Base-by-base conservation (phyloP, 1,140 invertebrate species). In the Zaprionus capensis region DNA sequence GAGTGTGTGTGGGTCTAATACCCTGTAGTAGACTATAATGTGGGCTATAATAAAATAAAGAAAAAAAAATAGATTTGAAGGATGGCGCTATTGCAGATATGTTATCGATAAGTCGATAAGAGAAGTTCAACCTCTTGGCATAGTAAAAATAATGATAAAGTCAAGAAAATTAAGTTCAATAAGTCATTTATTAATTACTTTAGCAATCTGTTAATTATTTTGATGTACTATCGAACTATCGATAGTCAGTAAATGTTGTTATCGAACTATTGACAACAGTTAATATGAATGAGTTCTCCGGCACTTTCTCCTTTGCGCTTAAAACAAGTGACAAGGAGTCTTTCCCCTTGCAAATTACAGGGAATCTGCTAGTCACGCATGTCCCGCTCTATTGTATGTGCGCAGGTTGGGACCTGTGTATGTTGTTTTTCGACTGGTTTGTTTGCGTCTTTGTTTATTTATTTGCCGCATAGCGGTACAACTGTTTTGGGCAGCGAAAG, bases 401-500 rank as follows among this genome's bases (percentile, higher is more conserved):
- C 31, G 22, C 14, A 28, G 46, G 28, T 64, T 28, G 15, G 44
- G 51, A 58, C 41, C 28, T 14, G 5, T 31, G 24, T 61, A 15
- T 72, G 41, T 51, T 15, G 44, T 61, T 41, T 53, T 57, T 61
- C 41, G 20, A 31, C 58, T 66, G 44, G 55, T 49, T 76, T 79
- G 73, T 68, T 71, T 76, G 51, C 57, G 67, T 28, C 41, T 51
- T 66, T 71, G 73, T 65, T 71, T 62, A 64, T 69, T 59, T 61
- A 69, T 56, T 56, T 78, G 66, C 59, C 73, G 77, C 83, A 78
- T 74, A 78, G 83, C 78, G 80, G 84, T 83, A 75, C 64, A 81
- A 78, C 76, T 71, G 83, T 87, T 87, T 78, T 51, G 82, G 84
- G 73, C 70, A 70, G 81, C 66, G 6, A 46, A 46, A 17, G 41